These are phyloP conservation scores for Aphidius colemani DNA, from an alignment of 2,888 invertebrate genomes.

Conservation along the genomic window DNA sequence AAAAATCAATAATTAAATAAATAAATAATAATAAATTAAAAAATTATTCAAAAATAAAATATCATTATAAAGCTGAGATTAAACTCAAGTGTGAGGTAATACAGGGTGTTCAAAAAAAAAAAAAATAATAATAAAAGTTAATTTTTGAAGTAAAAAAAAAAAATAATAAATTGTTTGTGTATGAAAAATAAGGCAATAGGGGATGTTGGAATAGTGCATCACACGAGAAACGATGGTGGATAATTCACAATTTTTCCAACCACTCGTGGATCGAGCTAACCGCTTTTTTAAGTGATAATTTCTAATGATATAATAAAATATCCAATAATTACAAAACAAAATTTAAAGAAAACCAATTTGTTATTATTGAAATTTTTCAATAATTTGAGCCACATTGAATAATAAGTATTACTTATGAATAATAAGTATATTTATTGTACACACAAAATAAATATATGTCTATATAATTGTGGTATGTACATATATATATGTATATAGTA, in stretches of 20 bases:
- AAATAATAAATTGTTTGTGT: no score
- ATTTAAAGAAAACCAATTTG: conserved; percentile 40
- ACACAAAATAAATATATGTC: conserved; percentile 38
- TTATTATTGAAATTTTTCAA: conserved; percentile 46
- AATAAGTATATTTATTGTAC: conserved; percentile 32
- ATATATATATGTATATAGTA: conserved; percentile 43
- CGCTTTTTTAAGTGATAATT: conserved; percentile 49
- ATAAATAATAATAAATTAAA: no score
- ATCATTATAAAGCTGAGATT: no score
- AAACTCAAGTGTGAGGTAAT: no score
- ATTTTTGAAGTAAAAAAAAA: no score
- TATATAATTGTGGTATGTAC: conserved; percentile 35
- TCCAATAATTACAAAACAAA: conserved; percentile 15
- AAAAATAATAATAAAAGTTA: no score
- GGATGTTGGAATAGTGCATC: conserved; percentile 35
- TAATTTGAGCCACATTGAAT: conserved; percentile 45
- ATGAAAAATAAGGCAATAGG: conserved; percentile 27
- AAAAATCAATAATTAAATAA: no score
- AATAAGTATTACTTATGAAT: conserved; percentile 46
- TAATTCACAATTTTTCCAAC: conserved; percentile 39
- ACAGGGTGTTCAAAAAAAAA: no score
- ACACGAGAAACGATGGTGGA: conserved; percentile 32
- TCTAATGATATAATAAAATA: conserved; percentile 42
- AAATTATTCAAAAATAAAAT: no score
- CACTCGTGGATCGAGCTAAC: conserved; percentile 51